Evolutionary conservation across 2,113 vertebrate genomes (phyloP), one percentile per base, ranked within the genome.

Genomic region (Petromus typicus): DNA sequence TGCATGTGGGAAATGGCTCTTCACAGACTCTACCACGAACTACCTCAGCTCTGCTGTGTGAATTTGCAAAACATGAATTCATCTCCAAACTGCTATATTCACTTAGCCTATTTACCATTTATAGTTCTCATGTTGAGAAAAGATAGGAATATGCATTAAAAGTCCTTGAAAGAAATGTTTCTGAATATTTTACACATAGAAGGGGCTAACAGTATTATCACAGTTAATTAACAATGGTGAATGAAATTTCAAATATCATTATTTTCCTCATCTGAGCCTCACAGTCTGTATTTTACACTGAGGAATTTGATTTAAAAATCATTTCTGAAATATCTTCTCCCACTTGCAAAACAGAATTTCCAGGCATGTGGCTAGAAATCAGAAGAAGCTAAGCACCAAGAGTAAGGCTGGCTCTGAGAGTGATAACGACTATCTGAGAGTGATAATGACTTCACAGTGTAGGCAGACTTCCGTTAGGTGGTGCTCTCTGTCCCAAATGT

Each of bases 251-350:
- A 89, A 73, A 43, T 87, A 63, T 84, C 56, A n/a, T 66, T 71
- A 80, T 88, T 93, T 93, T 80, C 66, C 40, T 84, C 59, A 11
- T 80, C 27, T 73, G 11, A 12, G 64, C 16, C 16, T 86, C 32
- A 89, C 3, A 45, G 51, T 91, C 20, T 61, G 0, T 73, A 40
- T 69, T 84, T 84, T 71, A 93, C 40, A 90, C 23, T 48, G 78
- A 92, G 56, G 12, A 80, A 73, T 71, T 85, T 73, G 61, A 90
- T 76, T 54, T 59, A 61, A 80, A 89, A 93, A 69, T 86, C n/a
- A 86, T 17, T 71, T 57, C 22, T 51, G 13, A 85, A 94, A 71
- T 73, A 56, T 48, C 25, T 14, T 51, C 30, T 84, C 7, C 84
- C 32, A 57, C 1, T 48, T 48, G 2, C 25, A 84, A 89, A 84